Evolutionary conservation across 2,113 vertebrate genomes (phyloP), one percentile per base, ranked within the genome.

Genomic region (Zingel zingel): DNA sequence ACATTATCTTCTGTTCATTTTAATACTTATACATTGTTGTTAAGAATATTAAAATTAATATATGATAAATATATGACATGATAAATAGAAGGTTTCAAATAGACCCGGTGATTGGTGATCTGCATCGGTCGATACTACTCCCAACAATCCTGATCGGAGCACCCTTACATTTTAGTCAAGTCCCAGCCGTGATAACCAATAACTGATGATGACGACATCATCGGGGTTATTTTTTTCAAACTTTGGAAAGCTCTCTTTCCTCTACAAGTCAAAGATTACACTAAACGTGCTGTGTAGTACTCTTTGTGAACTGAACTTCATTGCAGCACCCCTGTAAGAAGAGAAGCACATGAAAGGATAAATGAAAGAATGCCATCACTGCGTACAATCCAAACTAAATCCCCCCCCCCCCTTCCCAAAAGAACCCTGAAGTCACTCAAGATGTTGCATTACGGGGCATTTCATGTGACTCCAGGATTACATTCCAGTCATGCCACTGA

Each of bases 321-420:
- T 47, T 21, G 33, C 8, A 18, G 15, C 0, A 6, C 13, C 48
- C 39, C 16, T 51, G 15, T 30, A 18, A 57, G 50, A n/a, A 21
- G 30, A 6, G 14, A 15, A 33, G 21, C 6, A 39, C 23, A 47
- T 48, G 0, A 19, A 56, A 23, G 25, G 1, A n/a, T 5, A 62
- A 21, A 33, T 23, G 18, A 57, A 13, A 72, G 6, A 30, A 71
- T 76, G 18, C 75, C 59, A 45, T 51, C 14, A 66, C 25, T 67
- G 16, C 2, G n/a, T 19, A 70, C 74, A 76, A 30, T 11, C 16
- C 27, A 12, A 27, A 4, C 2, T 47, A 83, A 84, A 12, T 1
- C 10, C 25, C 47, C 30, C 30, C 25, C 30, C 53, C 10, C 25
- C 47, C 30, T 4, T 2, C 30, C 53, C 6, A 48, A 39, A 63